Base-by-base conservation (phyloP, 2,888 invertebrate genomes). In the Heliothis peltigera region DNA sequence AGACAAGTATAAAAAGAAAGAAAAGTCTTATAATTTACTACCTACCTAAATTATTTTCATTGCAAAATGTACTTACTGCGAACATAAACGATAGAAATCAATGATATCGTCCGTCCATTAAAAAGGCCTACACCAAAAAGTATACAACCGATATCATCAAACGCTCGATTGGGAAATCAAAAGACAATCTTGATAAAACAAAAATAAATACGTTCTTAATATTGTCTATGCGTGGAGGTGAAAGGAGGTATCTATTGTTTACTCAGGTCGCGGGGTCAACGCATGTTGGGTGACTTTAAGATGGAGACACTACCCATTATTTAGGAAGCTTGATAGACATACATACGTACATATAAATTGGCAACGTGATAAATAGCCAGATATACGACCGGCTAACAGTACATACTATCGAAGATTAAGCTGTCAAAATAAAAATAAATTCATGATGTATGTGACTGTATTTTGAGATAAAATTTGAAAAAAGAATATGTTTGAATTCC, bases 161-260 rank as follows among this genome's bases (percentile, higher is more conserved):
- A 61, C 49, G 46, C 66, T 7, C 42, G 44, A 78, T 79, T 75
- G 76, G 70, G 77, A 79, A 81, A 75, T 61, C 53, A 57, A 55
- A 58, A 75, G 64, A 59, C 67, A 70, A 79, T 81, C 79, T 79
- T 76, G 79, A 79, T 81, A 79, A 72, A 70, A 72, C 66, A 79
- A 75, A 81, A 79, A 79, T 81, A 79, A 81, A 81, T 79, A 79
- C 77, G 72, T 79, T 81, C 80, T 55, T 76, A 72, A 79, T 79
- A 76, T 79, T 81, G 72, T 79, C 76, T 81, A 75, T 75, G 76
- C 71, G 61, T 68, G 55, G 64, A 82, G 82, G 84, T 82, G 84
- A 84, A 82, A 82, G 82, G 79, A 68, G 72, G 81, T 79, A 35
- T 6, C 25, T 25, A 82, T 82, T 82, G 82, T 82, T 82, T 83